phyloP scores from a whole-genome alignment of 2,888 invertebrate genomes.

The Stomorhina lunata region DNA sequence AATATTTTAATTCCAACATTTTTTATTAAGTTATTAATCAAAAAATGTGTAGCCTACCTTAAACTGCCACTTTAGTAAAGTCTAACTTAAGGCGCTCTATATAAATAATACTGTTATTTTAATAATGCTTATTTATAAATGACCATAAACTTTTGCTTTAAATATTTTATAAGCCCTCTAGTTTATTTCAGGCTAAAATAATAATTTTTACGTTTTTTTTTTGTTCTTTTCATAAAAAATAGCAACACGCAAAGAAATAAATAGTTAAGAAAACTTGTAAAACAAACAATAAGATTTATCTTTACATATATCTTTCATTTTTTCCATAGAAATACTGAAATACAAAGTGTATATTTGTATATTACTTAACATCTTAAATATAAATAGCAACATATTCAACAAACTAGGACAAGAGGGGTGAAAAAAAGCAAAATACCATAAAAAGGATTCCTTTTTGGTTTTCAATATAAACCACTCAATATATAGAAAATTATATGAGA shows the following conservation, averaged over 20 bases:
- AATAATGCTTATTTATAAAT: neutral
- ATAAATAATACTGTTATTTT: neutral
- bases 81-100: neutral
- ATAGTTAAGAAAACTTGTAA: too few relatives aligned
- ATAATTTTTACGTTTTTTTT: slow-evolving; percentile 29
- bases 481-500: slow-evolving; percentile 2
- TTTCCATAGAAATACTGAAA: too few relatives aligned
- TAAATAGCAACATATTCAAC: neutral
- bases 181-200: neutral
- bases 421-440: too few relatives aligned
- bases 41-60: too few relatives aligned
- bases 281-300: too few relatives aligned
- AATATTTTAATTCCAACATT: too few relatives aligned
- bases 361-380: too few relatives aligned
- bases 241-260: neutral
- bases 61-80: neutral
- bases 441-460: slow-evolving; percentile 3
- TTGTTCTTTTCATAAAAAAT: neutral
- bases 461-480: slow-evolving; percentile 31
- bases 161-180: slow-evolving; percentile 1
- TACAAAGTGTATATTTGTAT: neutral
- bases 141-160: neutral
- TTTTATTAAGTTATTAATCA: too few relatives aligned
- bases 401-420: too few relatives aligned
- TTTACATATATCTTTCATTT: neutral